Base-by-base conservation (phyloP, 2,113 vertebrate genomes). In the Indicator indicator region DNA sequence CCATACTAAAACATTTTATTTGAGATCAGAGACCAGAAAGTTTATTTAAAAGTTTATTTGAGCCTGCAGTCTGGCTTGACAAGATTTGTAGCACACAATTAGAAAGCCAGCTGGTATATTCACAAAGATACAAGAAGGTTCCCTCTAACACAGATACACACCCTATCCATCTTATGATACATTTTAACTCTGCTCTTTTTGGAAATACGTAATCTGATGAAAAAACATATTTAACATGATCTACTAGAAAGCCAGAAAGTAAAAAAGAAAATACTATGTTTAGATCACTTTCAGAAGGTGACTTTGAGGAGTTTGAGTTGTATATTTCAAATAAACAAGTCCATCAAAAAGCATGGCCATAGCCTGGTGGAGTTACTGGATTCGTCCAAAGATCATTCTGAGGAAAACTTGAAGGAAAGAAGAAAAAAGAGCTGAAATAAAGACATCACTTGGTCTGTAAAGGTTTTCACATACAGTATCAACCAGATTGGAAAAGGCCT, bases 1-100 rank as follows among this genome's bases (percentile, higher is more conserved):
- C 62, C 58, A 65, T 16, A 30, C 42, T 88, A 36, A 78, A 91
- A 74, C 40, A 30, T 78, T 88, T 54, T 30, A n/a, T 83, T 72
- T 92, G 73, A 90, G 86, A 91, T 90, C 88, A 92, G 92, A 89
- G 62, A 82, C 12, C 33, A 52, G 44, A 88, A 78, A 69, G 70
- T 92, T 90, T 95, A 92, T 72, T 75, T 90, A 80, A 93, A 78
- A 69, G 65, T 92, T 90, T 95, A 92, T 68, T 75, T 88, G 83
- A 93, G 72, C 44, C 55, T 62, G 26, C 10, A 83, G 64, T 58
- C 69, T 69, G 77, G 28, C 48, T 74, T 64, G 90, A 91, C 30
- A 86, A 91, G 83, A 90, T 91, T 90, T 88, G 75, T 71, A 83
- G 27, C 21, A 20, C 11, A 67, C 38, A 59, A 77, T 85, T 91